A percentile compares a stretch with the other conserved stretches of the same genome.
Evolutionary conservation across 2,888 invertebrate genomes (phyloP).

Genomic region (Beris morrisii): DNA sequence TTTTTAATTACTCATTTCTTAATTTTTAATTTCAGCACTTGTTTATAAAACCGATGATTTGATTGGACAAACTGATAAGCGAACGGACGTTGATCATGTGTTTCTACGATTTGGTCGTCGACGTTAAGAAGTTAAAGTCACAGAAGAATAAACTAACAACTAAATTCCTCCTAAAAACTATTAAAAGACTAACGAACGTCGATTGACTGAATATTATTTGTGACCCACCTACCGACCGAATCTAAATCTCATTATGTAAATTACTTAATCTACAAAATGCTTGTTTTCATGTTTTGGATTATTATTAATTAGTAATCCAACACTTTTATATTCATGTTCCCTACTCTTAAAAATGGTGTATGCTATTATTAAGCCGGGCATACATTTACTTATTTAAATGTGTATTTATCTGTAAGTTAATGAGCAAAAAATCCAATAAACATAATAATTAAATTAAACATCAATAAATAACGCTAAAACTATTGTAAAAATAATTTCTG

Average conservation of each 20-base stretch:
- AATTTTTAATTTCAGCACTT: slow-evolving; percentile 44
- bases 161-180: background rate
- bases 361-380: too few relatives aligned
- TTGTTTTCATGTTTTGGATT: too few relatives aligned
- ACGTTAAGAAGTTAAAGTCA: slow-evolving; percentile 58
- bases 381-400: too few relatives aligned
- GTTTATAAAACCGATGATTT: slow-evolving; percentile 53
- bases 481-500: slow-evolving; percentile 27
- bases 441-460: too few relatives aligned
- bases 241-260: background rate
- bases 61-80: slow-evolving; percentile 66
- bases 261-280: too few relatives aligned
- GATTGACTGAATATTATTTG: too few relatives aligned
- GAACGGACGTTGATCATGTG: slow-evolving; percentile 88
- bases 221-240: too few relatives aligned
- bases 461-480: background rate
- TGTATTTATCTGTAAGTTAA: too few relatives aligned
- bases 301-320: too few relatives aligned
- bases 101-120: slow-evolving; percentile 86
- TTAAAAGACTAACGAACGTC: background rate
- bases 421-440: too few relatives aligned
- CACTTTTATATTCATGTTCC: too few relatives aligned
- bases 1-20: background rate
- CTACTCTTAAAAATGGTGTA: too few relatives aligned
- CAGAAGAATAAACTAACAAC: background rate